These are phyloP conservation scores for Lagorchestes hirsutus DNA, from an alignment of 2,797 vertebrate genomes.

Conservation along the genomic window DNA sequence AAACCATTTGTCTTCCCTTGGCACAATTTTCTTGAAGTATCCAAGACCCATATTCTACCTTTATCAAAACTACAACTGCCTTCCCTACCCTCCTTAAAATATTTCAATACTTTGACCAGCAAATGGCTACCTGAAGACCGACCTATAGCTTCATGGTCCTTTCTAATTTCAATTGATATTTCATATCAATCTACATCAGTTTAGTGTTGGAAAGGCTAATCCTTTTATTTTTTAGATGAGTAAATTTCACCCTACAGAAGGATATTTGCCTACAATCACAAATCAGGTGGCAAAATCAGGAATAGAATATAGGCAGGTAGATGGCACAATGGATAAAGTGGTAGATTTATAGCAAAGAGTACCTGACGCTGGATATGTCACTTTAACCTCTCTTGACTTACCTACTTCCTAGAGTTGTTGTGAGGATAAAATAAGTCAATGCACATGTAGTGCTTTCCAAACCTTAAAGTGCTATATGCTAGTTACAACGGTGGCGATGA, in stretches of 20 bases:
- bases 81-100: background rate
- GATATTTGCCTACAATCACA: background rate
- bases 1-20: constrained; percentile 48
- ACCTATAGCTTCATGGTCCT: background rate
- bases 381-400: background rate
- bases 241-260: background rate
- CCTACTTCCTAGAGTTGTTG: background rate
- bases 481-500: background rate
- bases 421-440: background rate
- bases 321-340: background rate
- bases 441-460: background rate
- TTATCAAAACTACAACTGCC: background rate
- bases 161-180: background rate
- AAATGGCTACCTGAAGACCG: background rate
- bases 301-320: background rate
- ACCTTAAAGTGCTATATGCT: background rate
- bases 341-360: background rate
- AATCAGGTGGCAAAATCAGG: background rate
- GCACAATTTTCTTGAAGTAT: background rate
- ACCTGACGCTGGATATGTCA: background rate
- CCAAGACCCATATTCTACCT: background rate
- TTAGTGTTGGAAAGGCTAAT: background rate
- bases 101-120: background rate
- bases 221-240: background rate
- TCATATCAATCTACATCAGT: background rate